Evolutionary conservation across 1,140 invertebrate genomes (phyloP), one percentile per base, ranked within the genome.

Genomic region (Bombyx mandarina): DNA sequence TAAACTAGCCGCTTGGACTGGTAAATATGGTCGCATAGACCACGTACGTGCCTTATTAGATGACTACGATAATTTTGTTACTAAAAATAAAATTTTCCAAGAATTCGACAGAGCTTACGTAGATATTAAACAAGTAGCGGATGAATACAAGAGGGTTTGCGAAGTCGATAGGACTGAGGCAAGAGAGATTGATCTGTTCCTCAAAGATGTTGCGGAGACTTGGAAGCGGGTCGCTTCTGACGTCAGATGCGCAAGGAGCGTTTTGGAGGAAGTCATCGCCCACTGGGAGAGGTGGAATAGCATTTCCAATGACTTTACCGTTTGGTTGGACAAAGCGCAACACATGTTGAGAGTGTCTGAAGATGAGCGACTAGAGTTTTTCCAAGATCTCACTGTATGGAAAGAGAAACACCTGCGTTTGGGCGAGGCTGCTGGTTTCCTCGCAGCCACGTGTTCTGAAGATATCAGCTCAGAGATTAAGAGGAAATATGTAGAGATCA

Each of bases 221-320:
- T 98, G 97, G 97, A 95, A 95, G 76, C 92, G 92, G 67, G 92
- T 98, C 2, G 95, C 96, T 3, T 95, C 95, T 83, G 96, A 98
- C 72, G 89, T 99, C 3, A 92, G 95, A 62, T 97, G 95, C 77
- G 93, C 96, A 6, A 93, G 96, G 75, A 96, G 93, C 66, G 96
- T 96, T 77, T 82, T 98, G 1, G 95, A 97, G 82, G 95, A 98
- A 86, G 93, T 97, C 0, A 91, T 97, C 6, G 91, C 93, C 3
- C 94, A 96, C 75, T 99, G 97, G 97, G 91, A 93, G 70, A 90
- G 92, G 50, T 98, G 96, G 93, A 93, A 91, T 49, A 81, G 90
- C 1, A 79, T 94, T 63, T 90, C 92, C 0, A 91, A 93, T 51
- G 91, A 94, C 61, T 93, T 98, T 63, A 92, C 93, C 49, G 79